Base-by-base conservation (phyloP, 1,140 invertebrate species). In the Cyphomyrmex costatus region DNA sequence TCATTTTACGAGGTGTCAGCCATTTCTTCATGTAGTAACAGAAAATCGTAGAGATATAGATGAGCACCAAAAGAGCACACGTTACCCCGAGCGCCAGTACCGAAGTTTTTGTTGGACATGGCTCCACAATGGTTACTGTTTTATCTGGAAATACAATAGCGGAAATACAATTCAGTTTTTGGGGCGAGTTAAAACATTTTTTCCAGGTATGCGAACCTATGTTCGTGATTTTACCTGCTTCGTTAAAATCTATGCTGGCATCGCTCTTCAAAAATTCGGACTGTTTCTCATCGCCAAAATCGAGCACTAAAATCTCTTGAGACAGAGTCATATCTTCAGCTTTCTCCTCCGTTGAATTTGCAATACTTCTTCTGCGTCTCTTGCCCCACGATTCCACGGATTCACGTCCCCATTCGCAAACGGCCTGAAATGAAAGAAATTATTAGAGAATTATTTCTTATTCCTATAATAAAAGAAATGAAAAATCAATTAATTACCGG, bases 321-420 rank as follows among this genome's bases (percentile, higher is more conserved):
- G 98, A 98, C 46, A 99, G 96, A 79, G 98, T 99, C 98, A 99
- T 98, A 93, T 99, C 98, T 90, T 98, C 98, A 63, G 97, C 97
- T 87, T 97, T 97, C 85, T 96, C 96, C 90, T 96, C 96, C 51
- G 96, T 96, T 70, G 88, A 83, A 86, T 92, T 96, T 91, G 94
- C 93, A 30, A 96, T 91, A 63, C 97, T 97, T 96, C 98, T 97
- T 92, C 94, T 92, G 94, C 97, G 97, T 95, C 97, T 97, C 94
- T 98, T 97, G 87, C 98, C 98, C 97, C 98, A 98, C 0, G 98
- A 99, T 92, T 98, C 98, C 6, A 98, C 96, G 10, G 97, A 98
- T 92, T 99, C 98, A 91, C 97, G 96, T 80, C 98, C 98, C 96
- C 97, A 98, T 95, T 98, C 97, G 94, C 98, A 98, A 49, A 98